Conservation (phyloP, 2,797 vertebrate species). For the Micropoecilia bifurca region DNA sequence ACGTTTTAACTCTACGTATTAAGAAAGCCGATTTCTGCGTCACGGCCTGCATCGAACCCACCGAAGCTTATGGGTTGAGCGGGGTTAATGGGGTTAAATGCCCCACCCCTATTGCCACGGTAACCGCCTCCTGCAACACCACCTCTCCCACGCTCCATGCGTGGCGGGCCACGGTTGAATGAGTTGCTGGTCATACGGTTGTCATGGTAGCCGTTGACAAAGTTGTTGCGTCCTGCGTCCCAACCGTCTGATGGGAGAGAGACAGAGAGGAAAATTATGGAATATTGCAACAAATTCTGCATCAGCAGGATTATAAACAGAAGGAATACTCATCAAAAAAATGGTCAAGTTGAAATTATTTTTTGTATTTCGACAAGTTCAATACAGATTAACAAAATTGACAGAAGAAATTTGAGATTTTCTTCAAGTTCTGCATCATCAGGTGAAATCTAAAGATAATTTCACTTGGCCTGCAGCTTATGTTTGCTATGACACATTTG, state of each 20-base stretch:
- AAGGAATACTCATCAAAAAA: background rate
- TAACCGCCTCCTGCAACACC: constrained; percentile 72
- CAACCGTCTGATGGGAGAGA: constrained; percentile 76
- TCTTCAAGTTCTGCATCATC: background rate
- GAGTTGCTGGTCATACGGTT: constrained; percentile 79
- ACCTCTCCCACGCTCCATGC: constrained; percentile 81
- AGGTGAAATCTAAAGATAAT: background rate
- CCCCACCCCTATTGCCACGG: constrained; percentile 75
- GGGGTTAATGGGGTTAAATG: constrained; percentile 79
- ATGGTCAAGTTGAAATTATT: background rate
- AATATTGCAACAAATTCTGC: background rate
- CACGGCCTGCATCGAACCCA: constrained; percentile 82
- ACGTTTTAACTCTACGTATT: background rate
- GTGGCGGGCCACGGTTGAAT: constrained; percentile 76
- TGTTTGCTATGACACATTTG: background rate
- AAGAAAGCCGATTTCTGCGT: background rate
- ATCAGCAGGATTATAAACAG: background rate
- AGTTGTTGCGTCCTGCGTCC: constrained; percentile 80
- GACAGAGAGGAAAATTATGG: background rate
- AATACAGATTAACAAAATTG: background rate
- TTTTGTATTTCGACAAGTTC: background rate
- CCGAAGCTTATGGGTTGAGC: constrained; percentile 71
- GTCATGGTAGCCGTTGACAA: constrained; percentile 85
- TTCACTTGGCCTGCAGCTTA: background rate
- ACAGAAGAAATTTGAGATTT: background rate